phyloP scores from a whole-genome alignment of 2,113 vertebrate genomes.

The Ceyx melanurus region DNA sequence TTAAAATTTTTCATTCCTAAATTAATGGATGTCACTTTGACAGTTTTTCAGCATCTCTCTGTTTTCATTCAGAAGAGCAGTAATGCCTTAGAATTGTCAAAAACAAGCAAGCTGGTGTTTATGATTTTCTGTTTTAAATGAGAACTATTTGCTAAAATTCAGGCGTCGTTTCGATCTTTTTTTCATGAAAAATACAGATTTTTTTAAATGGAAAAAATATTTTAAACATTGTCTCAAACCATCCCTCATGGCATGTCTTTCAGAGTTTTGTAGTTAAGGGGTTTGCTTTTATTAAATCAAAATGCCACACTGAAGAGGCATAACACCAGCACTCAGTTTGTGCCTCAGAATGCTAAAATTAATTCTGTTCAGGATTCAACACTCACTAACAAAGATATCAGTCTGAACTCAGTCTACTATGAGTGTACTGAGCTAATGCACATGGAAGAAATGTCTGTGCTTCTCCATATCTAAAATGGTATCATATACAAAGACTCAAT shows the following conservation, averaged over 20 bases:
- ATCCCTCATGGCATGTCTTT: not conserved
- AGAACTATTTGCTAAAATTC: not conserved
- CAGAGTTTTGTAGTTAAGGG: not conserved
- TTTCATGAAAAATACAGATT: not conserved
- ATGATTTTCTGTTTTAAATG: not conserved
- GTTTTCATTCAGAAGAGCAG: not conserved
- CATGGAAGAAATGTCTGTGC: not conserved
- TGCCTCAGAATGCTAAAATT: not conserved
- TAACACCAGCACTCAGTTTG: not conserved
- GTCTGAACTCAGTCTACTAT: not conserved
- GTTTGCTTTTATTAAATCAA: not conserved
- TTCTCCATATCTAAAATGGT: not conserved
- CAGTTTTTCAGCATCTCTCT: not conserved
- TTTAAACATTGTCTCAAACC: not conserved
- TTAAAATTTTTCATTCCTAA: conserved; percentile 11
- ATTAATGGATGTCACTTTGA: not conserved
- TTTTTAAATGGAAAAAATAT: not conserved
- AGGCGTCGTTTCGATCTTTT: not conserved
- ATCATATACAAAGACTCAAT: not conserved
- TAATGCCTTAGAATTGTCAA: not conserved
- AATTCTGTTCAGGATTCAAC: not conserved
- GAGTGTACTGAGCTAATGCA: not conserved
- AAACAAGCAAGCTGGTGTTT: not conserved
- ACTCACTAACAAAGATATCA: not conserved
- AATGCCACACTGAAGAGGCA: not conserved